A percentile compares a stretch with the other conserved stretches of the same genome.
These are phyloP conservation scores for Oscheius myriophilus DNA, from an alignment of 2,888 invertebrate genomes.

Conservation along the genomic window DNA sequence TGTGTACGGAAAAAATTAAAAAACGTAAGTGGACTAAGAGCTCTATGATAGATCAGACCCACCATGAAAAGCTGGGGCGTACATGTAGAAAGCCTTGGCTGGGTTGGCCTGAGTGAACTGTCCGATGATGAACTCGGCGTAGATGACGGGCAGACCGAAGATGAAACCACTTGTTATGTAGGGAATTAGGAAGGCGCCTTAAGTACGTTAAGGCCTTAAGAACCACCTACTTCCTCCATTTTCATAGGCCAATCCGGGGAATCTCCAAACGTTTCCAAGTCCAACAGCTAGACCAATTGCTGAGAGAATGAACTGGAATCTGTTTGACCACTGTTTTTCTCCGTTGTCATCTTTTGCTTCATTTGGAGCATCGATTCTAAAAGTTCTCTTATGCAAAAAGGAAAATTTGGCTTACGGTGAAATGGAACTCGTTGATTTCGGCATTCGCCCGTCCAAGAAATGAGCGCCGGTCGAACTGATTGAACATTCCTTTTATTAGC, in stretches of 20 bases:
- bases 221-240: conserved; percentile 54
- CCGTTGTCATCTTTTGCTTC: no score
- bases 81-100: conserved; percentile 5
- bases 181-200: conserved; percentile 71
- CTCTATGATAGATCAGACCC: no score
- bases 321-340: conserved; percentile 30
- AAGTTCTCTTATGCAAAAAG: no score
- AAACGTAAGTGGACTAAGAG: no score
- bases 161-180: conserved; percentile 70
- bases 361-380: no score
- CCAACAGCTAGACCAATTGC: conserved; percentile 63
- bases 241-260: conserved; percentile 47
- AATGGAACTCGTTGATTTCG: no score
- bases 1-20: no score
- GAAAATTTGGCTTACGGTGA: no score
- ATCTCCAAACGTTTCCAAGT: conserved; percentile 62
- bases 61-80: conserved; percentile 26
- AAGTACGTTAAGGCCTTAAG: conserved; percentile 14
- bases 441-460: no score
- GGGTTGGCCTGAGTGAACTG: conserved; percentile 47
- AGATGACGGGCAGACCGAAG: conserved; percentile 70
- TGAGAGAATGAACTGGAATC: conserved; percentile 60
- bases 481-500: no score
- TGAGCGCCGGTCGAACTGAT: no score
- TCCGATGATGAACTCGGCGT: conserved; percentile 70